Conservation (phyloP, 2,888 invertebrate species). For the Sesamia inferens region DNA sequence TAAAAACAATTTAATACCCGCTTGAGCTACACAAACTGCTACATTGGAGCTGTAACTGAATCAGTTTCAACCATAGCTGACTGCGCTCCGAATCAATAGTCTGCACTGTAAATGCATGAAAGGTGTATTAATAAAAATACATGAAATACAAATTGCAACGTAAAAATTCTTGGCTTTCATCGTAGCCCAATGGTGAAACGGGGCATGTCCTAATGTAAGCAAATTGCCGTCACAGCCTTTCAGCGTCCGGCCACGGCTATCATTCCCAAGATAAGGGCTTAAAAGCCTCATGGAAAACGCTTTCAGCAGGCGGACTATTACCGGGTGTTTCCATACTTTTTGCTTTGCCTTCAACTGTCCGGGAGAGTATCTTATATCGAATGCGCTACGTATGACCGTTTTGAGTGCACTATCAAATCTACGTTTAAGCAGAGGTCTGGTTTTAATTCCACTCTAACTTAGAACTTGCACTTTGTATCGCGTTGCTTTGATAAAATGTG, state of each 20-base stretch:
- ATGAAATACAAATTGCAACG: conserved; percentile 67
- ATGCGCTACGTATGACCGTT: conserved; percentile 69
- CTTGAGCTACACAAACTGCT: conserved; percentile 77
- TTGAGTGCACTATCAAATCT: conserved; percentile 70
- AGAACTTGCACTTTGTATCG: conserved; percentile 29
- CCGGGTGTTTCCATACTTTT: conserved; percentile 82
- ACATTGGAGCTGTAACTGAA: conserved; percentile 78
- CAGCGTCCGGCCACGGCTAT: conserved; percentile 88
- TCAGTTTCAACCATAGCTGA: conserved; percentile 80
- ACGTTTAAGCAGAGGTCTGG: conserved; percentile 50
- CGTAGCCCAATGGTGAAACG: conserved; percentile 75
- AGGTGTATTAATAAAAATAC: conserved; percentile 61
- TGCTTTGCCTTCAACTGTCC: conserved; percentile 74
- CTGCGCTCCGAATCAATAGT: conserved; percentile 78
- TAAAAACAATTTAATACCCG: conserved; percentile 82
- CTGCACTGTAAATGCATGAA: conserved; percentile 69
- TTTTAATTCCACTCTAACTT: conserved; percentile 63
- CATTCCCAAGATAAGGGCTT: conserved; percentile 90
- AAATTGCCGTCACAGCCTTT: conserved; percentile 89
- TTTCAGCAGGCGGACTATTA: conserved; percentile 86
- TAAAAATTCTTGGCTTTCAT: conserved; percentile 74
- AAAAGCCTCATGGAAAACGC: conserved; percentile 88
- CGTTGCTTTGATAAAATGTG: conserved; percentile 38
- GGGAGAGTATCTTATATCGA: conserved; percentile 73
- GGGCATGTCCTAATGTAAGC: conserved; percentile 88